These are phyloP conservation scores for Enteromius treurensis DNA, from an alignment of 2,797 vertebrate genomes.

Conservation along the genomic window DNA sequence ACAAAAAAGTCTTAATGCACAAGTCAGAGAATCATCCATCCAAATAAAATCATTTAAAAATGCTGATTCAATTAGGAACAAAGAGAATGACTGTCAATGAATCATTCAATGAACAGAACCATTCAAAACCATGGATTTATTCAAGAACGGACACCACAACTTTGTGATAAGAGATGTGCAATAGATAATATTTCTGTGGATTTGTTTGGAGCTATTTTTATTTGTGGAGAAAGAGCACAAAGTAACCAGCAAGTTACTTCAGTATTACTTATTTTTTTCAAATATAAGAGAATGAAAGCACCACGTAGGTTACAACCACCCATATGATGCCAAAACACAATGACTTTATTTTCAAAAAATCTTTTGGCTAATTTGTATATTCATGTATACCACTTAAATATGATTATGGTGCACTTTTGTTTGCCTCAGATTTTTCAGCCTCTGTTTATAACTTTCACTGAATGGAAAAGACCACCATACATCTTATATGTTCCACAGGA, in stretches of 20 bases:
- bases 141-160: neutral
- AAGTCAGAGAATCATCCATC: no score
- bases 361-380: neutral
- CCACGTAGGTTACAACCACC: neutral
- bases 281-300: neutral
- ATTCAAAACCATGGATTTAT: neutral
- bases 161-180: no score
- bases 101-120: neutral
- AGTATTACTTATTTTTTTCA: neutral
- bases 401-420: neutral
- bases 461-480: neutral
- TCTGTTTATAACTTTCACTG: neutral
- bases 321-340: neutral
- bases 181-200: neutral
- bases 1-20: no score
- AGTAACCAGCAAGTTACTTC: neutral
- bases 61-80: neutral
- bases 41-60: neutral
- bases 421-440: neutral
- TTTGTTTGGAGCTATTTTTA: neutral
- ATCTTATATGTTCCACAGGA: neutral
- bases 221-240: neutral
- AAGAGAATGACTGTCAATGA: neutral
- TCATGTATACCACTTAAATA: neutral
- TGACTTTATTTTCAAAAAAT: neutral